A percentile compares a stretch with the other conserved stretches of the same genome.
These are phyloP conservation scores for Corydoras maculifer DNA, from an alignment of 2,113 vertebrate species.

Conservation along the genomic window DNA sequence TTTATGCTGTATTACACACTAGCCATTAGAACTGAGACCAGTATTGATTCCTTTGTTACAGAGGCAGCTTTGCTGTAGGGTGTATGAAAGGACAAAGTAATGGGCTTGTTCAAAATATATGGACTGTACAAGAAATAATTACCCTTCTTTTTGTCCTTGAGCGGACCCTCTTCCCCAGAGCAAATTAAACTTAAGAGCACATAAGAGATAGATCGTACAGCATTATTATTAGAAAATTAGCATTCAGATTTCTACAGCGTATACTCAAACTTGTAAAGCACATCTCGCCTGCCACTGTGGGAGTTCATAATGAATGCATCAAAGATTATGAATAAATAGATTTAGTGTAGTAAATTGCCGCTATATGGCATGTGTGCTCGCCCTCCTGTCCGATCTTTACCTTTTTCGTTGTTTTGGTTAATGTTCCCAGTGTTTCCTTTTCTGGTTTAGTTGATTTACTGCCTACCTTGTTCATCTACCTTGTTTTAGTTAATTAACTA, in stretches of 20 bases:
- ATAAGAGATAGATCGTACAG: background rate
- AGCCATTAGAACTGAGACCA: conserved; percentile 21
- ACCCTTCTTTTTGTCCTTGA: conserved; percentile 12
- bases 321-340: too few relatives aligned
- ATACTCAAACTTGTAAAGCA: background rate
- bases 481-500: too few relatives aligned
- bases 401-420: too few relatives aligned
- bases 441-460: too few relatives aligned
- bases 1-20: conserved; percentile 22
- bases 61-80: conserved; percentile 14
- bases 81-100: conserved; percentile 21
- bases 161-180: background rate
- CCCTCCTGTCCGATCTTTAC: too few relatives aligned
- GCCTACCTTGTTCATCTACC: too few relatives aligned
- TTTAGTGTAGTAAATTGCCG: too few relatives aligned
- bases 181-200: conserved; percentile 2
- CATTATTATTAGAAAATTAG: background rate
- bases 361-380: too few relatives aligned
- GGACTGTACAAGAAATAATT: conserved; percentile 24
- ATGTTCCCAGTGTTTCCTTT: too few relatives aligned
- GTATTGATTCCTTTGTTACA: conserved; percentile 24
- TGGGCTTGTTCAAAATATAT: conserved; percentile 15
- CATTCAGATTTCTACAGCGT: background rate
- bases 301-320: background rate
- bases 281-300: background rate